Evolutionary conservation across 2,113 vertebrate genomes (phyloP), one percentile per base, ranked within the genome.

Genomic region (Paracanthobrama guichenoti): DNA sequence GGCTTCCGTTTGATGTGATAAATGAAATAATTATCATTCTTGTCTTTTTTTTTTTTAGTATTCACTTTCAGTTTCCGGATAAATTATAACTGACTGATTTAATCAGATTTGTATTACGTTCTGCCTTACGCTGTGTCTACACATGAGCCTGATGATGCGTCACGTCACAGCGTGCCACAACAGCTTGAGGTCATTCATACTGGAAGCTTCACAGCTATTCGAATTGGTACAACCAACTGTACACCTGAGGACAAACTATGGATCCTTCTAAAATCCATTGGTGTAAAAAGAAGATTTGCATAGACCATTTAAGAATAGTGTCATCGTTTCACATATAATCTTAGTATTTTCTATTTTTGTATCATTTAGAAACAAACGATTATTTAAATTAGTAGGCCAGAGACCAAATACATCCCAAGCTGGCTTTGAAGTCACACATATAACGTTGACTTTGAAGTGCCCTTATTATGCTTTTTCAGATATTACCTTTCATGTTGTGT

Each of bases 1-100:
- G 50, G 39, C 22, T 74, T 79, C 35, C 14, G 26, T 86, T 60
- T 86, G 67, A 80, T 80, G 59, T 31, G 86, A 62, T 11, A 24
- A 28, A 69, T 60, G 13, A 82, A 79, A 76, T 71, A 26, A 69
- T 77, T 50, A 66, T 50, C 6, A 44, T 83, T 48, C 44, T 22
- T 60, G 75, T 67, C 76, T 57, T 44, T 76, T 28, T 26, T 48
- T 55, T 67, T 55, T 86, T 84, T 53, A 74, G 59, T 59, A 22
- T 73, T 44, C 20, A 62, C 16, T 35, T 62, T 79, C 44, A 26
- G 4, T 22, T 73, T 16, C 7, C 39, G 13, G 66, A 42, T 57
- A 62, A 83, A 62, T 48, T 7, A 59, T 31, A 55, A 73, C 57
- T 75, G 67, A 74, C 64, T 83, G 79, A 48, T 86, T 60, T 48